Conservation (phyloP, 53 echinoderm and acorn worm species). For the Actinopyga echinites region DNA sequence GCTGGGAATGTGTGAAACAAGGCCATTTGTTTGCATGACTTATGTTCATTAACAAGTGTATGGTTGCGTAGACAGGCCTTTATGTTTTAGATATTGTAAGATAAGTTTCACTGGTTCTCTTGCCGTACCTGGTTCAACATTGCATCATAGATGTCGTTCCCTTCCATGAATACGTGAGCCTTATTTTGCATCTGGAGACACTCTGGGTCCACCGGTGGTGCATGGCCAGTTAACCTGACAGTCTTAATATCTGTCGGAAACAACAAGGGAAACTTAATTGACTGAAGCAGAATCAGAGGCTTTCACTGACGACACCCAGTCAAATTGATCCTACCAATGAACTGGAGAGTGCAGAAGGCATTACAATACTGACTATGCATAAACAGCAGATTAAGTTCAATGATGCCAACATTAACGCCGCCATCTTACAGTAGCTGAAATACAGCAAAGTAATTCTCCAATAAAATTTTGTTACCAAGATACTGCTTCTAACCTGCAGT, state of each 20-base stretch:
- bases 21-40: not conserved
- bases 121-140: constrained; percentile 98
- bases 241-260: constrained; percentile 74
- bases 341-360: no score
- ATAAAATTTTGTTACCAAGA: no score
- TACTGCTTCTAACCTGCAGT: no score
- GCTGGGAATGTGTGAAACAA: no score
- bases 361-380: no score
- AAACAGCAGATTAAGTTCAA: no score
- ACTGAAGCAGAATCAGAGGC: not conserved
- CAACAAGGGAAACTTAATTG: not conserved
- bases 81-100: not conserved
- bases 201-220: constrained; percentile 81
- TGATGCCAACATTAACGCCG: no score
- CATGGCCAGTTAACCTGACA: constrained; percentile 72
- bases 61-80: not conserved
- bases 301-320: no score
- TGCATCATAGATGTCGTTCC: constrained; percentile 72
- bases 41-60: not conserved
- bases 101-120: no score
- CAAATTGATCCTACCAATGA: no score
- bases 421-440: no score
- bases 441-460: no score
- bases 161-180: constrained; percentile 78
- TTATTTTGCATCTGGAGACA: constrained; percentile 76